phyloP scores from a whole-genome alignment of 2,113 vertebrate genomes.

The Hemibagrus wyckioides region DNA sequence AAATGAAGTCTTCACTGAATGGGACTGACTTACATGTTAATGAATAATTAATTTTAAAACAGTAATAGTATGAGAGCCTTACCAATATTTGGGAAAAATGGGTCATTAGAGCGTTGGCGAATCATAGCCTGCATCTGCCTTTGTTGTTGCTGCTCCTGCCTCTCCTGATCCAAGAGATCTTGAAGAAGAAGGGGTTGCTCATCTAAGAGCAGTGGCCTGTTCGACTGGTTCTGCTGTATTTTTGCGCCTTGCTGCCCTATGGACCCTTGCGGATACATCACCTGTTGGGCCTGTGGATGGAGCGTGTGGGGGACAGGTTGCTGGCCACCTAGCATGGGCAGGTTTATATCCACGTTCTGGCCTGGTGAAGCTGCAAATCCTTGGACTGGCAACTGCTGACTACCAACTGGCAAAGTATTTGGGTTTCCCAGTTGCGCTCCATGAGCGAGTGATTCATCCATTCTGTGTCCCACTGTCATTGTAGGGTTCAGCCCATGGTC shows the following conservation, averaged over 20 bases:
- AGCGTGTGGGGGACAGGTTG: slow-evolving; percentile 67
- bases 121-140: slow-evolving; percentile 98
- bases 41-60: not conserved
- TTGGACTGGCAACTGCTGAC: slow-evolving; percentile 59
- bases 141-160: slow-evolving; percentile 96
- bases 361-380: slow-evolving; percentile 47
- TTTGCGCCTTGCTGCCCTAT: slow-evolving; percentile 67
- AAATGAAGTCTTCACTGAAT: not conserved
- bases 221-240: slow-evolving; percentile 72
- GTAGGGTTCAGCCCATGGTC: slow-evolving; percentile 71
- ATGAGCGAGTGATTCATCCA: slow-evolving; percentile 75
- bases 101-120: slow-evolving; percentile 82
- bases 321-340: slow-evolving; percentile 65
- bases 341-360: slow-evolving; percentile 56
- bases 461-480: slow-evolving; percentile 67
- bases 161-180: slow-evolving; percentile 95
- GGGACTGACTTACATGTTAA: not conserved
- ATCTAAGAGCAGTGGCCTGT: slow-evolving; percentile 85
- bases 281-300: slow-evolving; percentile 54
- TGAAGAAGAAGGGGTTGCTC: slow-evolving; percentile 95
- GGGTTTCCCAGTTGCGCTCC: slow-evolving; percentile 67
- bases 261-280: slow-evolving; percentile 68
- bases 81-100: slow-evolving; percentile 87
- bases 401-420: slow-evolving; percentile 67
- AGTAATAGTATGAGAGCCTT: slow-evolving; percentile 48